Conservation (phyloP, 1,140 invertebrate genomes). For the Xylocopa sonorina region DNA sequence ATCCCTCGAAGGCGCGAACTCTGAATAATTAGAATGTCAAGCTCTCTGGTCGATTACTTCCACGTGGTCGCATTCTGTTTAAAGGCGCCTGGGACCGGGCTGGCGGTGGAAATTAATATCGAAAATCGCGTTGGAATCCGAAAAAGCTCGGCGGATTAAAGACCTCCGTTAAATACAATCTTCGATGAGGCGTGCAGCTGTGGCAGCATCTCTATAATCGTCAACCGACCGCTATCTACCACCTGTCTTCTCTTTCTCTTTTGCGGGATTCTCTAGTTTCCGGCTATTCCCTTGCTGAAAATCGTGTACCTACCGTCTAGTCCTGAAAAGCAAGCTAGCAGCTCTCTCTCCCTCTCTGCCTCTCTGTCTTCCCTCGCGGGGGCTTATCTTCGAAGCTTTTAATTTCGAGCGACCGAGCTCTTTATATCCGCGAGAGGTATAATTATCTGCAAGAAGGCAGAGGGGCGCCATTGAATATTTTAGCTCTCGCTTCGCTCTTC, state of each 20-base stretch:
- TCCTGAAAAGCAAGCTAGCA: conserved; percentile 36
- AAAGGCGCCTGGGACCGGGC: neutral
- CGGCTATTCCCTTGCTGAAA: conserved; percentile 27
- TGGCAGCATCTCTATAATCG: conserved; percentile 13
- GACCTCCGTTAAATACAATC: conserved; percentile 36
- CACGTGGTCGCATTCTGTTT: neutral
- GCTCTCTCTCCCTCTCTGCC: too few species aligned
- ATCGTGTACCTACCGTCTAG: conserved; percentile 23
- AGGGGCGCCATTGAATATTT: conserved; percentile 72
- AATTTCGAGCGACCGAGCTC: conserved; percentile 65
- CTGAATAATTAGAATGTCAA: neutral
- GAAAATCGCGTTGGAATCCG: conserved; percentile 5
- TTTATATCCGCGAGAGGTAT: conserved; percentile 69
- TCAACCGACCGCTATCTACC: neutral
- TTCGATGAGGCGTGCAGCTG: conserved; percentile 42
- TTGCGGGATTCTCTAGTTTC: neutral
- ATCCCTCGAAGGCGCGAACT: neutral
- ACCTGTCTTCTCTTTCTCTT: neutral
- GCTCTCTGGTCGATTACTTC: neutral
- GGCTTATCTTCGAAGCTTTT: conserved; percentile 67
- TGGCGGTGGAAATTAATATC: conserved; percentile 26
- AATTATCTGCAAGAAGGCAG: conserved; percentile 70
- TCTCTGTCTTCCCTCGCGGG: conserved; percentile 32
- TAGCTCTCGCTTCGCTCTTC: conserved; percentile 43
- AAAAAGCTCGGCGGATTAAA: conserved; percentile 31